Conservation (phyloP, 2,888 invertebrate genomes). For the Stenchaetothrips biformis region DNA sequence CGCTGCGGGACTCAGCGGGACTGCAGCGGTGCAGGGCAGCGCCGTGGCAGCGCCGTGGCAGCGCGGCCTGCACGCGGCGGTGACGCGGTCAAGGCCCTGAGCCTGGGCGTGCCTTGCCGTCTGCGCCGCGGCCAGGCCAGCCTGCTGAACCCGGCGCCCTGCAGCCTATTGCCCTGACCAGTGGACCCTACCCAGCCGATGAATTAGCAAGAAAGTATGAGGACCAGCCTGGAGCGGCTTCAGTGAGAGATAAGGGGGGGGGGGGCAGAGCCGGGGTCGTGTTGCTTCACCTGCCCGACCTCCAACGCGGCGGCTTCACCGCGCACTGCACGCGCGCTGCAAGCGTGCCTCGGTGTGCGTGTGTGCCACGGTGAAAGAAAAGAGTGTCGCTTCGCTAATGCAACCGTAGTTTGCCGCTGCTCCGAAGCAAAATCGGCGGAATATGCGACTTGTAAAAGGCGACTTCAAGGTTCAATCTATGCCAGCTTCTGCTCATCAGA, state of each 20-base stretch:
- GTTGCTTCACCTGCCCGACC: constrained; percentile 9
- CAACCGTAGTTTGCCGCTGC: no score
- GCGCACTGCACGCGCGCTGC: no score
- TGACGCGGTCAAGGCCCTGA: constrained; percentile 5
- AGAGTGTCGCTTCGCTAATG: no score
- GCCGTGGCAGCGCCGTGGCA: not conserved
- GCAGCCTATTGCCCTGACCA: no score
- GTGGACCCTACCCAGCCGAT: constrained; percentile 3
- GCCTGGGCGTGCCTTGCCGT: not conserved
- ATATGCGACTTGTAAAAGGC: no score
- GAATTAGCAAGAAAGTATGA: constrained; percentile 11
- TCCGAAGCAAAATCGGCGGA: no score
- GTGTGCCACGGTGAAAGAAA: not conserved
- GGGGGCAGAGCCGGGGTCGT: not conserved
- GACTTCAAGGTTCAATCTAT: no score
- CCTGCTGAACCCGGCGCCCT: no score
- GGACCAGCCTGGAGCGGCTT: not conserved
- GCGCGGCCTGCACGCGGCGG: not conserved
- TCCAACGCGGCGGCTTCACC: not conserved
- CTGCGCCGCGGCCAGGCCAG: no score
- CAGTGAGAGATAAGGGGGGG: not conserved
- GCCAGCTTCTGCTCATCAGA: not conserved
- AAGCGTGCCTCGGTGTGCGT: no score
- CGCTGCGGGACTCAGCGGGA: not conserved
- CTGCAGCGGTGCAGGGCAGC: not conserved